These are phyloP conservation scores for Drosophila emarginata DNA, from an alignment of 2,888 invertebrate species.

Conservation along the genomic window DNA sequence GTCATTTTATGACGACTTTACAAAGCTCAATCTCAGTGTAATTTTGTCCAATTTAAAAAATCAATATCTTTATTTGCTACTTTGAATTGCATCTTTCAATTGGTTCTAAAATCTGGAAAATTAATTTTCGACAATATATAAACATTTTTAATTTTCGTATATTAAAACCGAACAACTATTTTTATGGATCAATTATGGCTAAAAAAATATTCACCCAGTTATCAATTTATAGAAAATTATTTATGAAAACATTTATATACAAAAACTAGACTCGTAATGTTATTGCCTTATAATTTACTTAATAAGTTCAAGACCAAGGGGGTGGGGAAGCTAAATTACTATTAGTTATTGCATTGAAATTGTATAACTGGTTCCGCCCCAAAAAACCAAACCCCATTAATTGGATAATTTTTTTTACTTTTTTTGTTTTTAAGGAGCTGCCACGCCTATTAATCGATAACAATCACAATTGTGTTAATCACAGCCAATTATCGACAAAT, in stretches of 20 bases:
- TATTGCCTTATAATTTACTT: conserved; percentile 3
- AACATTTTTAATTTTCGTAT: background rate
- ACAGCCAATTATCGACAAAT: conserved; percentile 49
- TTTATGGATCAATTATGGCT: conserved; percentile 5
- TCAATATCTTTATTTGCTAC: too few relatives aligned
- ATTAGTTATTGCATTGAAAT: conserved; percentile 9
- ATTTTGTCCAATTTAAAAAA: too few relatives aligned
- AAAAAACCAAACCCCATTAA: background rate
- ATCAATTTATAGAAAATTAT: background rate
- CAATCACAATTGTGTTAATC: conserved; percentile 58
- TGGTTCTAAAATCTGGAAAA: too few relatives aligned
- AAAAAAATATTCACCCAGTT: background rate
- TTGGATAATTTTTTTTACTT: conserved; percentile 7
- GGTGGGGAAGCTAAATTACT: background rate
- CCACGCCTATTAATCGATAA: conserved; percentile 51
- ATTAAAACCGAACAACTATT: background rate
- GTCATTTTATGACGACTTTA: too few relatives aligned
- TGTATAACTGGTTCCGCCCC: background rate
- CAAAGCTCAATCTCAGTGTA: too few relatives aligned
- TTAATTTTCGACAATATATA: too few relatives aligned
- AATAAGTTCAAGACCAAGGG: background rate
- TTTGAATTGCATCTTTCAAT: too few relatives aligned
- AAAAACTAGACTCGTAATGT: background rate
- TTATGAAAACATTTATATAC: conserved; percentile 4
- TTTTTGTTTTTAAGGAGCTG: conserved; percentile 13